Evolutionary conservation across 2,113 vertebrate species (phyloP).

Genomic region (Microcebus lehilahytsara): DNA sequence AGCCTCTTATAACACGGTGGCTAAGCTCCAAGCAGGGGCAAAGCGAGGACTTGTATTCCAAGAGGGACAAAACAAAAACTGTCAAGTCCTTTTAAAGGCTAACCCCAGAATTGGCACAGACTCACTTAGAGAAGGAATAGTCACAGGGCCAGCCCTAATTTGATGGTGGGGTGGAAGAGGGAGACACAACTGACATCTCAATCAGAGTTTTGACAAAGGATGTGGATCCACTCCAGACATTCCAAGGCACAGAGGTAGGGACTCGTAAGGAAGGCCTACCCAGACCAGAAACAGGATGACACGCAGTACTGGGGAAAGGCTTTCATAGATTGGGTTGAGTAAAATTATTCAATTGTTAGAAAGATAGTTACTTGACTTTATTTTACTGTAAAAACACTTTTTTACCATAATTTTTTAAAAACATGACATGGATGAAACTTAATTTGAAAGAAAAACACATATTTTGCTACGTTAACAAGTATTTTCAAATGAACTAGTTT

Average conservation of each 20-base stretch:
- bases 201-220: background rate
- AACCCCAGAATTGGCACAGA: background rate
- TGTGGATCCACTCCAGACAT: background rate
- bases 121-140: background rate
- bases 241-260: background rate
- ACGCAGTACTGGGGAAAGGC: accelerated
- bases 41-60: background rate
- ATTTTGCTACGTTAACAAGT: background rate
- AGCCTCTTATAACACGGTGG: background rate
- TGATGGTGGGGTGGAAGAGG: accelerated
- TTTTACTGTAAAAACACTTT: background rate
- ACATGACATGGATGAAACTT: background rate
- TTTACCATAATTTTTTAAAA: background rate
- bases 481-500: background rate
- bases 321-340: background rate
- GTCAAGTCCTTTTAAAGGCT: background rate
- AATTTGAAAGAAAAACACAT: background rate
- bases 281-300: background rate
- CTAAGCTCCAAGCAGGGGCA: background rate
- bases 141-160: background rate
- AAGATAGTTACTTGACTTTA: background rate
- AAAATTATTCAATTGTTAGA: background rate
- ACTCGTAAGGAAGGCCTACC: background rate
- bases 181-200: background rate
- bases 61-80: background rate